Conservation (phyloP, 2,113 vertebrate genomes). For the Caranx melampygus region DNA sequence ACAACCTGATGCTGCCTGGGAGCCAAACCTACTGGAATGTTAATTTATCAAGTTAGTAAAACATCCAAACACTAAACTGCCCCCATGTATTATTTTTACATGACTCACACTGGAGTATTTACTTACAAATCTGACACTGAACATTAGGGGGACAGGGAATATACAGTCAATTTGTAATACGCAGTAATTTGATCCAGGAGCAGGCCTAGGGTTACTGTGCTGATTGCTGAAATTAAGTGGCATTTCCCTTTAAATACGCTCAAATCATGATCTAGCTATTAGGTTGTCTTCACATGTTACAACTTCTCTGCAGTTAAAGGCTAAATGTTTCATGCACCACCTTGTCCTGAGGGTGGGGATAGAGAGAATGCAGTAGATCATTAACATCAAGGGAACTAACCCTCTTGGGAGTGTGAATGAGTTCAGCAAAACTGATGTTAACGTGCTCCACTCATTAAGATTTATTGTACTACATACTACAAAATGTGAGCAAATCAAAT, state of each 20-base stretch:
- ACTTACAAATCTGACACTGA: neutral
- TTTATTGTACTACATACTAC: neutral
- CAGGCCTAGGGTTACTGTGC: neutral
- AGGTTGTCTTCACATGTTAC: conserved; percentile 46
- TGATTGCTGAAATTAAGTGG: conserved; percentile 61
- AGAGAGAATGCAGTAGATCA: neutral
- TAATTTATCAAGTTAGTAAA: conserved; percentile 33
- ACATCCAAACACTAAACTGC: neutral
- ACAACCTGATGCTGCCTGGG: neutral
- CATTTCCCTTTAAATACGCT: conserved; percentile 70
- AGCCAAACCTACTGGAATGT: neutral
- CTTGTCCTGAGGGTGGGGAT: conserved; percentile 8
- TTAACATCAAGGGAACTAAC: neutral
- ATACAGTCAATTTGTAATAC: conserved; percentile 6
- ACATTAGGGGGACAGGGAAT: neutral
- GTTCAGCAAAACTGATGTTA: neutral
- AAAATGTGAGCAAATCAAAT: conserved; percentile 6
- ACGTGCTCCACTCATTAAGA: neutral
- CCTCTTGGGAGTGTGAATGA: conserved; percentile 2
- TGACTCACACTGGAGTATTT: neutral
- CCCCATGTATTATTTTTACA: neutral
- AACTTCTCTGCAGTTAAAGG: neutral
- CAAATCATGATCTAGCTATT: conserved; percentile 33
- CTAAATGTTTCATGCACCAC: conserved; percentile 1
- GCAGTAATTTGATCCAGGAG: conserved; percentile 24